Percentiles rank a stretch among this genome's conserved stretches.
These are phyloP conservation scores for Scylla paramamosain DNA, from an alignment of 1,140 invertebrate species.

Conservation along the genomic window DNA sequence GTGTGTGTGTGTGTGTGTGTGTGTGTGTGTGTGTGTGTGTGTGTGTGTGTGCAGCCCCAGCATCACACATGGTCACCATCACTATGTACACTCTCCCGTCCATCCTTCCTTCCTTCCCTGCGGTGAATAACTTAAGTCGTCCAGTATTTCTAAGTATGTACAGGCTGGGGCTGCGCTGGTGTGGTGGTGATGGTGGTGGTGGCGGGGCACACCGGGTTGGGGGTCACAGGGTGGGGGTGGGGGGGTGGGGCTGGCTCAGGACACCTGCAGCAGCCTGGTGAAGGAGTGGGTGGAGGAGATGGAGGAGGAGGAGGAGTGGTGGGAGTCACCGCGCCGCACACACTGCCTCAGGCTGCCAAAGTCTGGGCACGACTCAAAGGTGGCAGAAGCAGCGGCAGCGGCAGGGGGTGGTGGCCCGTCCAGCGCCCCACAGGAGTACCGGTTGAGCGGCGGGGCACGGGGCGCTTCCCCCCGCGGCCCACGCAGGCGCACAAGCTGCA, in stretches of 20 bases:
- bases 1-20: conserved; percentile 21
- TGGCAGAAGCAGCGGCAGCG: conserved; percentile 30
- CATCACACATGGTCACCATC: neutral
- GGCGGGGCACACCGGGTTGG: neutral
- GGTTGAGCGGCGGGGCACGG: conserved; percentile 53
- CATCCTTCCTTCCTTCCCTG: neutral
- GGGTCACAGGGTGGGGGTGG: too few relatives aligned
- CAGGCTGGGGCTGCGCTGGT: neutral
- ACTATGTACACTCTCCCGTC: neutral
- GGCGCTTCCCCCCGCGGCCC: conserved; percentile 57
- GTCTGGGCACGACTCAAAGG: conserved; percentile 71
- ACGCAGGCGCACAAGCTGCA: conserved; percentile 66
- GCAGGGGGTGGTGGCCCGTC: conserved; percentile 44
- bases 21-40: conserved; percentile 21
- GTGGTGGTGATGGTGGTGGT: neutral
- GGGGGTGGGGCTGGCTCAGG: too few relatives aligned
- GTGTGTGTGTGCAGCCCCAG: neutral
- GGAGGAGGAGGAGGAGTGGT: conserved; percentile 72
- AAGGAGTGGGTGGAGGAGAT: conserved; percentile 73
- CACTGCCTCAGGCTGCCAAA: conserved; percentile 70
- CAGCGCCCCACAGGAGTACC: conserved; percentile 70
- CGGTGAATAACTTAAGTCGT: neutral
- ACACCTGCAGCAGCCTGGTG: conserved; percentile 52
- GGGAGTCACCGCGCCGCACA: conserved; percentile 63
- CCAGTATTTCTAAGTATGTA: neutral